Conservation (phyloP, 2,797 vertebrate species). For the Atherinosoma microstoma region DNA sequence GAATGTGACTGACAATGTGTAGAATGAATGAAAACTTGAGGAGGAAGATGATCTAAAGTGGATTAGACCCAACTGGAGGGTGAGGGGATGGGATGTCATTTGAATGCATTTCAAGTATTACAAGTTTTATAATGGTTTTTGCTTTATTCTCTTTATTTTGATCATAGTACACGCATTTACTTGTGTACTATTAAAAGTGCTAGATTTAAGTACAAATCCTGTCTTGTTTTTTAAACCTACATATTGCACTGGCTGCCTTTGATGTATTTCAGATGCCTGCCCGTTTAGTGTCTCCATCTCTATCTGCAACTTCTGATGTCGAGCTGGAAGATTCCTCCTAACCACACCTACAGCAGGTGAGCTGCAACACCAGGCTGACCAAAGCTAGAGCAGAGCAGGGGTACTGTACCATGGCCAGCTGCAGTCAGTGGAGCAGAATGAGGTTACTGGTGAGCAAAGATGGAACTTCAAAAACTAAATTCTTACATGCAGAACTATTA, state of each 20-base stretch:
- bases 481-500: no score
- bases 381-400: not conserved
- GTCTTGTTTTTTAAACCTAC: not conserved
- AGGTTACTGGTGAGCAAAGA: no score
- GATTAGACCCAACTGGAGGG: not conserved
- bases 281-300: not conserved
- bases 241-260: not conserved
- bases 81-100: not conserved
- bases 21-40: no score
- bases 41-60: not conserved
- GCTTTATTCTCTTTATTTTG: not conserved
- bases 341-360: not conserved
- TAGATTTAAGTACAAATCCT: not conserved
- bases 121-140: no score
- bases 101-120: no score
- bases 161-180: not conserved
- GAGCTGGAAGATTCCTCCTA: not conserved
- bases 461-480: no score
- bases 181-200: not conserved
- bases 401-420: no score
- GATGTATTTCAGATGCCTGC: not conserved
- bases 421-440: no score
- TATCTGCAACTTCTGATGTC: not conserved
- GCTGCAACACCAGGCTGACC: not conserved
- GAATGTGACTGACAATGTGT: not conserved